Base-by-base conservation (phyloP, 1,140 invertebrate species). In the Drosophila insularis region DNA sequence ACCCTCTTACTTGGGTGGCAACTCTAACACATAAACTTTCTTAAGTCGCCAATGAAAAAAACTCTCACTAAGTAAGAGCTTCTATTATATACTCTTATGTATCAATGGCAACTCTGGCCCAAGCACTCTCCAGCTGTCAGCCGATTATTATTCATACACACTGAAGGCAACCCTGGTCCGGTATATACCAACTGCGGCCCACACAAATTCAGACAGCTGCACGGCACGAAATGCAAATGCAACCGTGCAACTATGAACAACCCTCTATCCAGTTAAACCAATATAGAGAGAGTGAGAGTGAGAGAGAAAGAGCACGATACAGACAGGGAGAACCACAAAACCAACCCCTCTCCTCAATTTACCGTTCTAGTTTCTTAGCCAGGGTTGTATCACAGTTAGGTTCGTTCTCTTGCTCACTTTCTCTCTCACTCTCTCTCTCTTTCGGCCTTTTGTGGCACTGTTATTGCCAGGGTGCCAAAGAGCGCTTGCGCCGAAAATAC, bases 401-500 rank as follows among this genome's bases (percentile, higher is more conserved):
- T 43, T 31, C 55, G 27, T 27, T 60, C 46, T 40, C 56, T n/a
- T 14, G 14, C 39, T 6, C 54, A 58, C 50, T 40, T 6, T 31
- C 55, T 60, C 46, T 40, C 56, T n/a, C 19, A 11, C 39, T 7
- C 54, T 62, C 50, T 40, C 50, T 13, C 37, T 43, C 58, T 43
- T 37, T 35, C 35, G 23, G 35, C 70, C 58, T 55, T 59, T 43
- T 11, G 13, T 50, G 14, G 37, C 19, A 63, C n/a, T 53, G 35
- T 50, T 53, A 55, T 65, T 35, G 56, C 50, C 71, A 27, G 27
- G 50, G 63, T 58, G 74, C 60, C 72, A 69, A 76, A 82, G 80
- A 73, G 77, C 81, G 81, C 72, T 43, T 80, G 81, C 81, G 81
- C 71, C 46, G 71, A 85, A 74, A 84, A 85, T 70, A 64, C 64